Conservation (phyloP, 2,113 vertebrate species). For the Laticauda colubrina region DNA sequence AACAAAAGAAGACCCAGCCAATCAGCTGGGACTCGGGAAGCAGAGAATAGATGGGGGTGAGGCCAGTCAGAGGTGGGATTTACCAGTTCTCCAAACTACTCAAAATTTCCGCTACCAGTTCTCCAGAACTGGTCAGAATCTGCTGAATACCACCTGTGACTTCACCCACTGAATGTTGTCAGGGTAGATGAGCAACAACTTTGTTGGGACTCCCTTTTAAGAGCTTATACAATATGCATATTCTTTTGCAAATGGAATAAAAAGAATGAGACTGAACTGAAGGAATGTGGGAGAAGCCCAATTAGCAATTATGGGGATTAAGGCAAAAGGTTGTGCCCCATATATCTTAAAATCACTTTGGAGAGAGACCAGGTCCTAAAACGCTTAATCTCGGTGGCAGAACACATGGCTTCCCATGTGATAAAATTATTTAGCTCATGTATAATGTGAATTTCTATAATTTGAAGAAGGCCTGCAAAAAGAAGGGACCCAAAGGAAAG, state of each 20-base stretch:
- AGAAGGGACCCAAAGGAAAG: neutral
- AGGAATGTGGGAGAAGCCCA: neutral
- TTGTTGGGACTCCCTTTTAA: neutral
- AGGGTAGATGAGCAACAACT: neutral
- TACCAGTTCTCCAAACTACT: no score
- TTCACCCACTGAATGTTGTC: neutral
- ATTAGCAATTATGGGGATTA: neutral
- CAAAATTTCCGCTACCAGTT: no score
- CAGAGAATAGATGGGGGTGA: no score
- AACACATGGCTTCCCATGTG: neutral
- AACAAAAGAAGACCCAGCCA: no score
- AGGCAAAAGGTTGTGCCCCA: neutral
- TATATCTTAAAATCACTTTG: neutral
- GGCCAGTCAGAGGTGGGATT: no score
- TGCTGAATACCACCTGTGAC: no score
- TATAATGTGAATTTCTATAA: neutral
- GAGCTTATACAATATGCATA: neutral
- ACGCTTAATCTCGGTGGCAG: neutral
- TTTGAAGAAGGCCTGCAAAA: neutral
- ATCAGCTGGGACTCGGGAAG: no score
- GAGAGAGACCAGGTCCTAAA: neutral
- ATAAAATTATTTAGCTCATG: neutral
- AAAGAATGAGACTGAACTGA: neutral
- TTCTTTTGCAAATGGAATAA: neutral
- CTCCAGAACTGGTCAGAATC: no score